These are phyloP conservation scores for Athalia rosae DNA, from an alignment of 2,888 invertebrate genomes.

Conservation along the genomic window DNA sequence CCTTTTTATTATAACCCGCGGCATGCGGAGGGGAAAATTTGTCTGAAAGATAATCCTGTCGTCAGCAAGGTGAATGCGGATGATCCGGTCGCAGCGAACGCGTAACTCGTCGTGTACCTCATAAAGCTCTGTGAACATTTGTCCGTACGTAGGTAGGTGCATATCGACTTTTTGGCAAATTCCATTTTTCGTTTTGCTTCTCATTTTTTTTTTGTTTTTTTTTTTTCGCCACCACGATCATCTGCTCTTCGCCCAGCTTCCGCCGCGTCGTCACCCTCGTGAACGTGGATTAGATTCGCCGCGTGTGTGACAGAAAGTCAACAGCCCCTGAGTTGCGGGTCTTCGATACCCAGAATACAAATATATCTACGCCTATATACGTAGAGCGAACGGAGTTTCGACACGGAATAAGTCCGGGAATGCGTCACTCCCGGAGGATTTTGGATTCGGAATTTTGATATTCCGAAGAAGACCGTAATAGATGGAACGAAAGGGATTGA, in stretches of 20 bases:
- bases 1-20: neutral
- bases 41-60: neutral
- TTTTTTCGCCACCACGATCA: no score
- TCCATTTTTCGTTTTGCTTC: neutral
- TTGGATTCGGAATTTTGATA: conserved; percentile 4
- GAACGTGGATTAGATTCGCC: conserved; percentile 6
- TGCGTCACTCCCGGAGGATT: conserved; percentile 1
- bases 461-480: neutral
- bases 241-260: neutral
- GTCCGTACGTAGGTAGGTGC: neutral
- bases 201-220: neutral
- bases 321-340: neutral
- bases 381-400: neutral
- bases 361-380: neutral
- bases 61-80: neutral
- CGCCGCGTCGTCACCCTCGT: neutral
- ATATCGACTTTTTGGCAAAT: neutral
- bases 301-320: conserved; percentile 11
- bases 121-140: neutral
- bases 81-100: neutral
- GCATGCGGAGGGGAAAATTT: neutral
- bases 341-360: neutral
- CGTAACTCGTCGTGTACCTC: neutral
- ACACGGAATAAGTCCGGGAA: conserved; percentile 3
- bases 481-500: neutral